phyloP scores from a whole-genome alignment of 2,888 invertebrate genomes.

The Tiphia femorata region DNA sequence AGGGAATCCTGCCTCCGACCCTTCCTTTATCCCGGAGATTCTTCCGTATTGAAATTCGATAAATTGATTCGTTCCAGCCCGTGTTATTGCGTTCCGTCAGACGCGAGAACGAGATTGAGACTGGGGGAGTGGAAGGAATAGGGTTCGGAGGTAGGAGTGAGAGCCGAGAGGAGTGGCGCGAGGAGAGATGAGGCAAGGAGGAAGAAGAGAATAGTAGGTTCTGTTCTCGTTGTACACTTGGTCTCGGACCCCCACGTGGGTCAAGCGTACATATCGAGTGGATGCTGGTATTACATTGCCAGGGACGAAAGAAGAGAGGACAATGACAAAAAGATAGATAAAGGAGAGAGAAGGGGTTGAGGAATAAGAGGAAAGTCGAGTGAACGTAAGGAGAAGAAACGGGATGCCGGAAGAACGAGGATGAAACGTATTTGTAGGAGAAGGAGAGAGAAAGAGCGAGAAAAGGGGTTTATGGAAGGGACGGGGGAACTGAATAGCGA shows the following conservation, averaged over 20 bases:
- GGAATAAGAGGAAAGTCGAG: background rate
- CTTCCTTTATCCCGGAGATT: background rate
- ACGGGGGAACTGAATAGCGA: background rate
- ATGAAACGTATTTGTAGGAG: too few species aligned
- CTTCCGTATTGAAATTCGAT: constrained; percentile 38
- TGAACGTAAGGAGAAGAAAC: background rate
- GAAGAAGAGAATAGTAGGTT: too few species aligned
- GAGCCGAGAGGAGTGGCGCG: too few species aligned
- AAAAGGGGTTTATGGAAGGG: background rate
- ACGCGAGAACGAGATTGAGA: constrained; percentile 6
- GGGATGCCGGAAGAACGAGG: background rate
- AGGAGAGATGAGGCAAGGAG: background rate
- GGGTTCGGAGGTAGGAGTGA: background rate
- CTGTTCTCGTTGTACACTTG: too few species aligned
- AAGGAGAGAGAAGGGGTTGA: background rate
- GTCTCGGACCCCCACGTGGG: background rate
- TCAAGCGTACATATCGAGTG: background rate
- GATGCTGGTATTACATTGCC: background rate
- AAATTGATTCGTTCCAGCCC: constrained; percentile 35
- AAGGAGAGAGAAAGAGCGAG: background rate
- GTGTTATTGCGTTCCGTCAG: constrained; percentile 25
- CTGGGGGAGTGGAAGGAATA: background rate
- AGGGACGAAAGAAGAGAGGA: background rate
- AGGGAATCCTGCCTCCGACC: background rate
- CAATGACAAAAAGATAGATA: too few species aligned